Base-by-base conservation (phyloP, 2,797 vertebrate genomes). In the Hippoglossus hippoglossus region DNA sequence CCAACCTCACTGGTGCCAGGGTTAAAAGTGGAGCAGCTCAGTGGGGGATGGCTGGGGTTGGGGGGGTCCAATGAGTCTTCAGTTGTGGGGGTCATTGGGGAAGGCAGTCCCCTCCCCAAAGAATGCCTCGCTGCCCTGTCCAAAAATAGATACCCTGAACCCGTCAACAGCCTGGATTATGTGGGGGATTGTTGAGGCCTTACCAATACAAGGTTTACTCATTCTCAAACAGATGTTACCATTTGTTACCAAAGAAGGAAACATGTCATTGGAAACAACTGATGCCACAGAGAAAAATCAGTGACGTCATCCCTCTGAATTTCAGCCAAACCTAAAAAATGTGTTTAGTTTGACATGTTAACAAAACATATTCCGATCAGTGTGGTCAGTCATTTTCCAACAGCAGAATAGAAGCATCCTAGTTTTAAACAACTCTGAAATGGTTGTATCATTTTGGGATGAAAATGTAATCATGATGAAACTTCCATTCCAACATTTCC, bases 21-120 rank as follows among this genome's bases (percentile, higher is more conserved):
- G 79, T 90, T 91, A 91, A 91, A 91, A 88, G 75, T 84, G 59
- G 88, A 90, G 51, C 77, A 59, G 75, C 73, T 77, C 71, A 46
- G 67, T 28, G 60, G 63, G 61, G 49, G 67, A 3, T 39, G 58
- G 49, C 16, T 19, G 3, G 49, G 7, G 21, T 36, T 0, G 21
- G 11, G 50, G 58, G 28, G 67, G 61, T 63, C 46, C 51, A 80
- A 53, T 34, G 28, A 57, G 36, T 81, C 71, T 54, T 47, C 62
- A 64, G 59, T 59, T 58, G 66, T 80, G 58, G 46, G 68, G 83
- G 47, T 57, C 21, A 4, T 9, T 4, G 4, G 31, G 41, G 12
- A 53, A 51, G 61, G 62, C 22, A 31, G 46, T 47, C 28, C 36
- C 60, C 34, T 19, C 13, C 46, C 16, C 2, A 70, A 60, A 73